Evolutionary conservation across 2,797 vertebrate genomes (phyloP).

Genomic region (Sylvia borin): DNA sequence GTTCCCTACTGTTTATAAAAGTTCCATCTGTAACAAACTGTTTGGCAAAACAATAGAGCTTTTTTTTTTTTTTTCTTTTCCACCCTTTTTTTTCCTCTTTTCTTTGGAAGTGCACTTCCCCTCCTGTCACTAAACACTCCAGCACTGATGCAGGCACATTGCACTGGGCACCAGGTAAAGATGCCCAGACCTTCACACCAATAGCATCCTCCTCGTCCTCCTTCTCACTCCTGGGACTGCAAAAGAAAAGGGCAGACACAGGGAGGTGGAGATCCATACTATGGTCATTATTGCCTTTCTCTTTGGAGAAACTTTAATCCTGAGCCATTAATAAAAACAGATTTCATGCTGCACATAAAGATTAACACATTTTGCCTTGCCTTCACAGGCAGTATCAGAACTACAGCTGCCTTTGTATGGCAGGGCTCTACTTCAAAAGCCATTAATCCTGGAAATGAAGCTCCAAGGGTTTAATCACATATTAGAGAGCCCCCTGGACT

Average conservation of each 20-base stretch:
- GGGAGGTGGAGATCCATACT: background rate
- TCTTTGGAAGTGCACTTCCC: background rate
- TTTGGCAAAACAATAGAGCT: background rate
- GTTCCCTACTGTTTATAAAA: background rate
- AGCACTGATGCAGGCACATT: rapidly evolving
- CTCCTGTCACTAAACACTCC: background rate
- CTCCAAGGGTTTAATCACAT: constrained; percentile 31
- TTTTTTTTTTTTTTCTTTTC: background rate
- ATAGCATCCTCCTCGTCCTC: background rate
- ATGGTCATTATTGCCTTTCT: background rate
- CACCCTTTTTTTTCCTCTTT: rapidly evolving
- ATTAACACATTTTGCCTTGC: constrained; percentile 1
- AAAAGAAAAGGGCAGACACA: background rate
- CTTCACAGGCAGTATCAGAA: background rate
- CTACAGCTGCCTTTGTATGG: background rate
- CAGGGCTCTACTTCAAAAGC: constrained; percentile 16
- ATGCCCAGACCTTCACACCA: background rate
- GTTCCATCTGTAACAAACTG: background rate
- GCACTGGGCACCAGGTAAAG: background rate
- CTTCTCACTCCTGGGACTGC: background rate
- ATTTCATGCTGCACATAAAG: background rate
- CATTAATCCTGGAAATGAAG: background rate
- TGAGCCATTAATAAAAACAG: background rate
- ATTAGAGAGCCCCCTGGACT: background rate
- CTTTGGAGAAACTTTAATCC: background rate